Evolutionary conservation across 2,113 vertebrate species (phyloP), one percentile per base, ranked within the genome.

Genomic region (Emydocephalus ijimae): DNA sequence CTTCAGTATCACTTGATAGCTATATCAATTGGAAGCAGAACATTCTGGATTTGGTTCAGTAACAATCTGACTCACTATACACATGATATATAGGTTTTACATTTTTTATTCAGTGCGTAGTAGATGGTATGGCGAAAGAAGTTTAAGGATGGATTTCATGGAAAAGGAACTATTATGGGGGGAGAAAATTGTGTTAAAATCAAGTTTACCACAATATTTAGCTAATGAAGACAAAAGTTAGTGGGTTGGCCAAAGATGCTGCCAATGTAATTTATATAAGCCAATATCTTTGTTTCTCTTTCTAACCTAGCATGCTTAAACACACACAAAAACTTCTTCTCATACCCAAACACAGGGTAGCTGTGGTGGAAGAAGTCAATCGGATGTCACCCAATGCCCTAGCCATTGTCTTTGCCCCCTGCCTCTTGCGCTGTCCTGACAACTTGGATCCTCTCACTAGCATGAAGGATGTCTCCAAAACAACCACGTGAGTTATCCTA

Each of bases 391-490:
- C 99, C 0, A 99, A 99, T 1, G 98, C 99, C 0, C 88, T 99
- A 96, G 99, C 99, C 89, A 99, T 99, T 10, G 98, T 99, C 91
- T 99, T 99, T 52, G 99, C 99, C 0, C 99, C 99, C 0, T 99
- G 99, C 93, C 97, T 99, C 89, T 96, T 99, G 90, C 99, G 99
- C 90, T 99, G 99, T 85, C 99, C 99, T 0, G 99, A 99, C 96
- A 98, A 96, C 39, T 98, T 98, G 0, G 99, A 99, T 96, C 99
- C 99, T 0, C 96, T 99, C 85, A 98, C 98, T 94, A 99, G 99
- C 97, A 99, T 99, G 99, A 99, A 98, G 96, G 99, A 99, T 0
- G 98, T 99, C 3, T 98, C 99, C 93, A 99, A 99, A 97, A 98
- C 99, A 29, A 99, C 99, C 94, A 98, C 95, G 99, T 99, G 96